Evolutionary conservation across 2,888 invertebrate species (phyloP).

Genomic region (Lasioglossum lativentre): DNA sequence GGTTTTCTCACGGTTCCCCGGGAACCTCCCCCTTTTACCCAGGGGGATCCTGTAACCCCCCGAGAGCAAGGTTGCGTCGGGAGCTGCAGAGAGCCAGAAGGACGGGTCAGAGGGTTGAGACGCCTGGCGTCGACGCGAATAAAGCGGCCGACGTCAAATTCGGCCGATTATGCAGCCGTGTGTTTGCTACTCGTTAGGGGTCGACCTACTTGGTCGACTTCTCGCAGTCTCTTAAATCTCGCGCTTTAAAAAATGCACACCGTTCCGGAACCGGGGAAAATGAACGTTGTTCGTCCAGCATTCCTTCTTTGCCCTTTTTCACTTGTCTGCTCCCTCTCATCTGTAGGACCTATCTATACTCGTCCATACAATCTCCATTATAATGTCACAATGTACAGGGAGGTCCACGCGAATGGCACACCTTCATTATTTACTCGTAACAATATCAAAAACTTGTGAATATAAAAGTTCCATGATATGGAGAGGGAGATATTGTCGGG

Average conservation of each 20-base stretch:
- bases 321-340: background rate
- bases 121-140: slow-evolving; percentile 15
- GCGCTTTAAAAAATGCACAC: slow-evolving; percentile 41
- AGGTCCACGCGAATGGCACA: too few relatives aligned
- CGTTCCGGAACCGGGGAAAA: background rate
- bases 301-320: background rate
- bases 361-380: background rate
- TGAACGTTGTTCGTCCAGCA: background rate
- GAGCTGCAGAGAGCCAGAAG: background rate
- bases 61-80: background rate
- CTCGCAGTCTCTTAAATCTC: slow-evolving; percentile 11
- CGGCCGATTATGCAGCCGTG: slow-evolving; percentile 49
- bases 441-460: too few relatives aligned
- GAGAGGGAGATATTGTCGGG: too few relatives aligned
- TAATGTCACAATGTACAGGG: too few relatives aligned
- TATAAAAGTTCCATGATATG: too few relatives aligned
- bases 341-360: background rate
- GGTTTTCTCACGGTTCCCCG: slow-evolving; percentile 55
- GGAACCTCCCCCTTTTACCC: background rate
- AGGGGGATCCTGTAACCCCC: slow-evolving; percentile 29
- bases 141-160: slow-evolving; percentile 45
- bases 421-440: too few relatives aligned
- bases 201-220: slow-evolving; percentile 43
- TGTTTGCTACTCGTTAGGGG: slow-evolving; percentile 55
- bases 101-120: slow-evolving; percentile 15